Evolutionary conservation across 2,797 vertebrate species (phyloP).

Genomic region (Arctocebus calabarensis): DNA sequence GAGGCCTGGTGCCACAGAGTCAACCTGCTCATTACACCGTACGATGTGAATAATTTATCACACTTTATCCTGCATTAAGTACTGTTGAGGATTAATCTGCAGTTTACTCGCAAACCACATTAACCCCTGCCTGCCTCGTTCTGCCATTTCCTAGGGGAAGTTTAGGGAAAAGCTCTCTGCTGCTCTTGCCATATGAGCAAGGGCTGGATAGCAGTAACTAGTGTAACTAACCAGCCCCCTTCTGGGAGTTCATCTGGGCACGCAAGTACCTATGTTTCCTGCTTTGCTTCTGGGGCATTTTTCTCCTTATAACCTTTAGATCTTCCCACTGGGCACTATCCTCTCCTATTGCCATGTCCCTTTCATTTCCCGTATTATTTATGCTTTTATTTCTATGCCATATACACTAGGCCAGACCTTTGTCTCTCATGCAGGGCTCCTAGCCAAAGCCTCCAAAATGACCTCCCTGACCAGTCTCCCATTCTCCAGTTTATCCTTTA

Average conservation of each 20-base stretch:
- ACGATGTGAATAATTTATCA: conserved; percentile 76
- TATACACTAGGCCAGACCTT: background rate
- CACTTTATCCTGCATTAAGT: conserved; percentile 73
- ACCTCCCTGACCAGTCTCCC: background rate
- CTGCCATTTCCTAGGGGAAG: background rate
- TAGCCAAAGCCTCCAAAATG: background rate
- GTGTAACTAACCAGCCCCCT: background rate
- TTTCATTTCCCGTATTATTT: background rate
- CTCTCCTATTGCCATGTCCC: background rate
- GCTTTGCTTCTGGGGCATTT: background rate
- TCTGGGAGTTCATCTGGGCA: background rate
- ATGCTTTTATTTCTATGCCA: background rate
- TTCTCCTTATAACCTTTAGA: background rate
- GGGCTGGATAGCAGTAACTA: background rate
- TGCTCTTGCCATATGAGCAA: background rate
- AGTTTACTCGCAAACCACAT: conserved; percentile 64
- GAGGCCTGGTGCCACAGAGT: conserved; percentile 65
- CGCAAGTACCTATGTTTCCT: background rate
- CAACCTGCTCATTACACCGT: conserved; percentile 73
- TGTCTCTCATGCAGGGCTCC: background rate
- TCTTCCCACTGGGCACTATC: background rate
- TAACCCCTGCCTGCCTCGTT: conserved; percentile 72
- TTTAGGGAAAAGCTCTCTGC: background rate
- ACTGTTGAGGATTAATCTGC: conserved; percentile 74
- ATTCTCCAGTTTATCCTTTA: background rate